Evolutionary conservation across 2,888 invertebrate genomes (phyloP).

Genomic region (Drosophila nigricruria): DNA sequence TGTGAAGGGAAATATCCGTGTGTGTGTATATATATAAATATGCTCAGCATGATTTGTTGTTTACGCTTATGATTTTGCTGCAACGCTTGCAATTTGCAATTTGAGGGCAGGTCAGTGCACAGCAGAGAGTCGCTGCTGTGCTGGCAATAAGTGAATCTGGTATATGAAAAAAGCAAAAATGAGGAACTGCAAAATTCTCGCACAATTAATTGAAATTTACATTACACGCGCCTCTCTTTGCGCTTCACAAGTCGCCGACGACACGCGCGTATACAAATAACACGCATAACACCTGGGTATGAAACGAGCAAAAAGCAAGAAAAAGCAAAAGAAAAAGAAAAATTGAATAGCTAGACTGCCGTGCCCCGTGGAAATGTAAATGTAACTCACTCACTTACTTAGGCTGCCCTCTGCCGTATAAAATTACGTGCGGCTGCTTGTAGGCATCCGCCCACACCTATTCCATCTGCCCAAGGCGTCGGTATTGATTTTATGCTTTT

Average conservation of each 20-base stretch:
- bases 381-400: conserved; percentile 40
- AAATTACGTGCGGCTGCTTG: conserved; percentile 39
- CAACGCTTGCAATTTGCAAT: conserved; percentile 47
- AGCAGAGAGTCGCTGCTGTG: conserved; percentile 3
- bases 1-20: background rate
- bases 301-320: conserved; percentile 2
- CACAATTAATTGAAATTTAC: conserved; percentile 52
- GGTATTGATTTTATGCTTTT: conserved; percentile 2
- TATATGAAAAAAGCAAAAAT: background rate
- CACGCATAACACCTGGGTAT: conserved; percentile 7
- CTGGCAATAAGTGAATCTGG: conserved; percentile 17
- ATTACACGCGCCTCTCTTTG: conserved; percentile 8
- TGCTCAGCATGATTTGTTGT: conserved; percentile 42
- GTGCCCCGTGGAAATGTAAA: conserved; percentile 51
- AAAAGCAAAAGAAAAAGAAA: too few relatives aligned
- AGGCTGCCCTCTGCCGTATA: conserved; percentile 50
- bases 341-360: conserved; percentile 18
- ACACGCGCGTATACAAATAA: conserved; percentile 37
- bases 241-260: conserved; percentile 47
- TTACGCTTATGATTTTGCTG: conserved; percentile 63
- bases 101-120: conserved; percentile 62
- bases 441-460: conserved; percentile 1
- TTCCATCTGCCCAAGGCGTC: background rate
- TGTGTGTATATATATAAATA: conserved; percentile 1
- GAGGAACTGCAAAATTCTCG: background rate